Evolutionary conservation across 2,113 vertebrate genomes (phyloP), one percentile per base, ranked within the genome.

Genomic region (Andinoacara biseriatus): DNA sequence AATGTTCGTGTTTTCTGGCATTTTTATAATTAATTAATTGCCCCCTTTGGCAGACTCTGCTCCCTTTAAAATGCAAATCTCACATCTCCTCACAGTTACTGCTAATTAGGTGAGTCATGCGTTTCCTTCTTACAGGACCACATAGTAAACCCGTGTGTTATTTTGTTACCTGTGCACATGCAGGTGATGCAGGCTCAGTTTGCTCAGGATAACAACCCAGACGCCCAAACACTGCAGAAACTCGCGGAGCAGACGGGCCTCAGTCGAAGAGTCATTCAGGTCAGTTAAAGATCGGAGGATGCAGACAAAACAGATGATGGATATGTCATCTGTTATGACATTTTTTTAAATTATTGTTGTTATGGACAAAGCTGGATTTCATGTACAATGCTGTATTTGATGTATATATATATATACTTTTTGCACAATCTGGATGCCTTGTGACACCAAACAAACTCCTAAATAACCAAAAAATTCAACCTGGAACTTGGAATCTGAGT

Each of bases 101-200:
- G 52, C 1, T 29, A 9, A 2, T 29, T 20, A 35, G 22, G 2
- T 61, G 46, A 43, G n/a, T 61, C 10, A 9, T 17, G 40, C 1
- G 38, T 59, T 56, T 35, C 3, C 52, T 62, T 13, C 33, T 10
- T 13, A 38, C 7, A 26, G 1, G 7, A 35, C 33, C 33, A 57
- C 82, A 62, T 6, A 35, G 22, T 26, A 72, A 11, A 26, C 17
- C 15, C 40, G 20, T 43, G 6, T 75, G 46, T 49, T 49, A n/a
- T 29, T 29, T 5, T 76, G 31, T n/a, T 15, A 17, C 59, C 22
- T 75, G 24, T 74, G 69, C 49, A 9, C 57, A n/a, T 91, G 60
- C 95, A 99, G 98, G 97, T 99, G 86, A 99, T 99, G 98, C 98
- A 99, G 95, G 97, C 97, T 87, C 98, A 99, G 87, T 99, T 99